Evolutionary conservation across 2,797 vertebrate genomes (phyloP), one percentile per base, ranked within the genome.

Genomic region (Urophycis tenuis): DNA sequence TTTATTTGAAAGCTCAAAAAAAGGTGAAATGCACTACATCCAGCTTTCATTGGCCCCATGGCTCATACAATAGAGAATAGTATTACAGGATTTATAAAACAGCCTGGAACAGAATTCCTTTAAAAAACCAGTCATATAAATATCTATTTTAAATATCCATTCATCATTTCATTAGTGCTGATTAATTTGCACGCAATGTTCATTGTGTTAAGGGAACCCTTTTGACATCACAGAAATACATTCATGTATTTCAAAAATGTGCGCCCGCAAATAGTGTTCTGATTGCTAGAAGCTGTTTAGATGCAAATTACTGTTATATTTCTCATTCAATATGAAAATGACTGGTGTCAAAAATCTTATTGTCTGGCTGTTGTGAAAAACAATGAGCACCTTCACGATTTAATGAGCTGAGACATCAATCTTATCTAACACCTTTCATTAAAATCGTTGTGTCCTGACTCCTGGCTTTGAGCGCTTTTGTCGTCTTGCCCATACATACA

Each of bases 201-300:
- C n/a, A 29, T 29, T 12, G 25, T 64, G 25, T 64, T 64, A 29
- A 64, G 60, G 49, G 22, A 17, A 15, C 64, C 30, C 30, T 30
- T 71, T 71, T 71, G 69, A 12, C 69, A 15, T 71, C 69, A 71
- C 53, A 64, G n/a, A 64, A 64, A 71, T 22, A 32, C 5, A 71
- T 71, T 14, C 17, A 71, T 71, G 30, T 71, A 11, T 71, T 32
- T 3, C 30, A 17, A 70, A 70, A 31, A 70, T 70, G n/a, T 70
- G 67, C 30, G 6, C 10, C 31, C 3, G 0, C 67, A 70, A 32
- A 70, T 70, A 31, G 12, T 6, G 67, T 70, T 15, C 14, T 70
- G 29, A 70, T 31, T 60, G 30, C 33, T 71, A 15, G 33, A 32
- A 33, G 69, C 67, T 70, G 69, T 71, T 33, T 71, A 33, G 29